Evolutionary conservation across 92 coral and sea anemone genomes (phyloP).

Genomic region (Zoanthus solanderi): DNA sequence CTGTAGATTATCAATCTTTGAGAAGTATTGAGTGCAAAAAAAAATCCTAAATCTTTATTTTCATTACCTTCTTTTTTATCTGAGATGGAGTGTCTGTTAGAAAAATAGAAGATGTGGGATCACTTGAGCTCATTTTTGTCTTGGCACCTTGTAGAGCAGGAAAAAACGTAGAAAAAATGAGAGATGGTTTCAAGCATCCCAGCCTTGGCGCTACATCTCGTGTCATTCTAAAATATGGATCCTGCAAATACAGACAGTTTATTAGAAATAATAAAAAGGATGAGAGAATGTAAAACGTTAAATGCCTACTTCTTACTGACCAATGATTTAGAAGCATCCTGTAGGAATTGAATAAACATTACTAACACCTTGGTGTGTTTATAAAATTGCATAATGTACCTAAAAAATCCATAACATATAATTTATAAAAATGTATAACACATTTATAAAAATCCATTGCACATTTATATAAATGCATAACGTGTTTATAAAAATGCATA

Average conservation of each 20-base stretch:
- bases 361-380: no score
- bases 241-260: constrained; percentile 57
- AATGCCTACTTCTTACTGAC: no score
- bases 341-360: no score
- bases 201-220: constrained; percentile 98
- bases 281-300: background rate
- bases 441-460: no score
- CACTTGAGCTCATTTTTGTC: constrained; percentile 99
- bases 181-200: constrained; percentile 95
- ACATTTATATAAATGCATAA: no score
- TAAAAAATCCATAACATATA: no score
- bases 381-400: no score
- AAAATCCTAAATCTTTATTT: no score
- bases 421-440: no score
- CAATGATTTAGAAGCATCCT: no score
- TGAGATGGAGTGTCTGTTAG: constrained; percentile 94
- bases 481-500: no score
- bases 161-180: constrained; percentile 96
- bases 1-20: no score
- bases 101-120: constrained; percentile 96
- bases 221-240: constrained; percentile 98
- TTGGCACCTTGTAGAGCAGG: constrained; percentile 99
- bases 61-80: constrained; percentile 91
- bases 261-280: background rate
- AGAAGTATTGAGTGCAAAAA: background rate